phyloP scores from a whole-genome alignment of 2,888 invertebrate genomes.

The Himalopsyche anomala region DNA sequence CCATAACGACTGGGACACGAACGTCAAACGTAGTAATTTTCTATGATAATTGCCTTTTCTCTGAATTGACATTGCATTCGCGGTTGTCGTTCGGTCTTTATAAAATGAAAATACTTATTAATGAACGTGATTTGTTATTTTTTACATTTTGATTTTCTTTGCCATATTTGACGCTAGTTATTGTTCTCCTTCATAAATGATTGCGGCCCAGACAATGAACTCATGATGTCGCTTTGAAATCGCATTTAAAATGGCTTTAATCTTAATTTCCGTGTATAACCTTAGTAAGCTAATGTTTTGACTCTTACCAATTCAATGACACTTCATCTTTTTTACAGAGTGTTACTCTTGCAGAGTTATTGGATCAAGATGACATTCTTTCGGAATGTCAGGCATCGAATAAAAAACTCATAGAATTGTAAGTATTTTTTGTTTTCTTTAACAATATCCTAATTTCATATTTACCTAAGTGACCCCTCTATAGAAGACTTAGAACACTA shows the following conservation, averaged over 20 bases:
- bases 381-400: constrained; percentile 97
- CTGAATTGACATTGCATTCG: background rate
- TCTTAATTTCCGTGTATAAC: too few species aligned
- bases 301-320: background rate
- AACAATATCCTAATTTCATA: too few species aligned
- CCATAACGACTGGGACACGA: constrained; percentile 66
- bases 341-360: constrained; percentile 91
- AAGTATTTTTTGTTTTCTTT: constrained; percentile 74
- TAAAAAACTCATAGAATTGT: constrained; percentile 94
- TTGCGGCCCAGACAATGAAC: too few species aligned
- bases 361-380: constrained; percentile 96
- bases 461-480: too few species aligned
- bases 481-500: too few species aligned
- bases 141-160: background rate
- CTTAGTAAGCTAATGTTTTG: background rate
- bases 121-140: background rate
- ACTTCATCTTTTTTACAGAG: constrained; percentile 80
- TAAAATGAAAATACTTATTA: background rate
- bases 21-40: constrained; percentile 62
- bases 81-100: background rate
- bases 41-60: constrained; percentile 24
- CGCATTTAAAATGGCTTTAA: too few species aligned
- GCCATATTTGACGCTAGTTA: constrained; percentile 1
- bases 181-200: background rate
- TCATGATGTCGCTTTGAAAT: too few species aligned